A percentile compares a stretch with the other conserved stretches of the same genome.
Evolutionary conservation across 2,113 vertebrate genomes (phyloP).

Genomic region (Origma solitaria): DNA sequence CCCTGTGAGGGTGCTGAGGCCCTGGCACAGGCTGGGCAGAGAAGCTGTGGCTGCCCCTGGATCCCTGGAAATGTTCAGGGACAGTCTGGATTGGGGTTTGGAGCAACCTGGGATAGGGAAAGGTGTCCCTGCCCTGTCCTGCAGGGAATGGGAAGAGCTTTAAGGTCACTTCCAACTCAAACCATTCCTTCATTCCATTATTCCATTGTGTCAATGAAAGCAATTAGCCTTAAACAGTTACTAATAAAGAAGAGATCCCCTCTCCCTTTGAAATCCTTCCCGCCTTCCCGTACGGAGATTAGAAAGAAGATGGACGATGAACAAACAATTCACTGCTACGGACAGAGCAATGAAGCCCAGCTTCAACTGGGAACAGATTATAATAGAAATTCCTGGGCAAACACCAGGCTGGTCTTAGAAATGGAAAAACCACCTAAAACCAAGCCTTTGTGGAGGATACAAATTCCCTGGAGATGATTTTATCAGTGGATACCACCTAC

Average conservation of each 20-base stretch:
- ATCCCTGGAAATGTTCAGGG: neutral
- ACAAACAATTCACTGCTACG: neutral
- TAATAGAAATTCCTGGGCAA: neutral
- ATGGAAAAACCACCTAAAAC: neutral
- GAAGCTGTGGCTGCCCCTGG: neutral
- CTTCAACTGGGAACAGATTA: neutral
- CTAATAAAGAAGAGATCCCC: neutral
- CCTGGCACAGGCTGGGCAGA: neutral
- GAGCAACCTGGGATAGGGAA: rapidly evolving
- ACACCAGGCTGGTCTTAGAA: neutral
- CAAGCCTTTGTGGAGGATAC: neutral
- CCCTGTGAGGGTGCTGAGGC: neutral
- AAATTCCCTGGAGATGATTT: neutral
- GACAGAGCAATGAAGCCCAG: rapidly evolving
- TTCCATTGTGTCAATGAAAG: neutral
- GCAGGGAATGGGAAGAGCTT: neutral
- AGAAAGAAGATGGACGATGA: neutral
- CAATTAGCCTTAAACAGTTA: neutral
- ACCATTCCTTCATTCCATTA: neutral
- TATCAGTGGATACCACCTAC: neutral
- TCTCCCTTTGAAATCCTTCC: neutral
- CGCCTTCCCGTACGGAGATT: neutral
- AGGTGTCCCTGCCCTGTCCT: neutral
- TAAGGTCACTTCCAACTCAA: neutral
- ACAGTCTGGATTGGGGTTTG: rapidly evolving